Base-by-base conservation (phyloP, 2,888 invertebrate species). In the Mechanitis messenoides region DNA sequence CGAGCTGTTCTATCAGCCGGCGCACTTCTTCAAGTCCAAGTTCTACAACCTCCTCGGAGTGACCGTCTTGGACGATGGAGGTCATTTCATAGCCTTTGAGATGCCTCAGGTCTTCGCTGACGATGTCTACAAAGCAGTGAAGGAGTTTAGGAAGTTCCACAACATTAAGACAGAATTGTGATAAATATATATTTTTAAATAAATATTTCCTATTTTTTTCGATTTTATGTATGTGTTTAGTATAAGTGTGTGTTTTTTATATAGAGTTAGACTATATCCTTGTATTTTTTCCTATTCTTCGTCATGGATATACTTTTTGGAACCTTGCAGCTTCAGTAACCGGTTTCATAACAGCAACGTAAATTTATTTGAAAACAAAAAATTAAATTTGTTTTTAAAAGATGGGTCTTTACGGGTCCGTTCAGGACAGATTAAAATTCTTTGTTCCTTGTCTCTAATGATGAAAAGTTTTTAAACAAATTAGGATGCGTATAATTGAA, bases 11-110 rank as follows among this genome's bases (percentile, higher is more conserved):
- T 91, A 91, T 57, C 75, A 81, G 11, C 88, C 93, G 0, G 91
- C 93, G 46, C 84, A 81, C 47, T 77, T 93, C n/a, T 69, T 94
- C 9, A 79, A 82, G 55, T 81, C 85, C 2, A 92, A 91, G 70
- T 95, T 83, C 74, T 74, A 73, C 2, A 94, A 95, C 73, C 71
- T 96, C 4, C 84, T 94, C 6, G 92, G 93, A 56, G 91, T 91
- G 66, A 93, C 91, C 0, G 88, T 92, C 56, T 79, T 92, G 65
- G 76, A 87, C 0, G 79, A 90, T 4, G 95, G 95, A 2, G 97
- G 97, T 0, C 96, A 97, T 79, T 97, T 96, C 84, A 92, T 94
- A 0, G 95, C 95, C 0, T 87, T 95, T 55, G 95, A 97, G 79
- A 84, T 92, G 62, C 95, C 96, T 0, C 74, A 91, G 63, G 71